Evolutionary conservation across 1,140 invertebrate species (phyloP), one percentile per base, ranked within the genome.

Genomic region (Drosophila parabipectinata): DNA sequence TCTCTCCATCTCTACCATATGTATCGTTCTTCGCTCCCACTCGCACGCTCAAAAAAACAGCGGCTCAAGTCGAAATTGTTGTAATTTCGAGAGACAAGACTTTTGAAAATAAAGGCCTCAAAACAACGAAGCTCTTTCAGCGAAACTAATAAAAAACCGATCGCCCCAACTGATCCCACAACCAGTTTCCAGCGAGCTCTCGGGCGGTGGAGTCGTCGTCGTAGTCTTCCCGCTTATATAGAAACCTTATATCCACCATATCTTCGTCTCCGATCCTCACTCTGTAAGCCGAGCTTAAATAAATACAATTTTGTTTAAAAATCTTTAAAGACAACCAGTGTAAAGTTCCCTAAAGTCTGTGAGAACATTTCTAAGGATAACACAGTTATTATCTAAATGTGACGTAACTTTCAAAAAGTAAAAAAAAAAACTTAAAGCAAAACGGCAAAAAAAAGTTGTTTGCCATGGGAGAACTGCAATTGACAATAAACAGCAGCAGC

Each of bases 101-200:
- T 57, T 44, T 44, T 56, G 30, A 63, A 54, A 51, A 55, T 28
- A 34, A 39, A 56, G 37, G 37, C 34, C 66, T 55, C 34, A n/a
- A 37, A 66, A 88, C 88, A 90, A 90, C 74, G 74, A 79, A 71
- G 59, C 69, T 80, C 88, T 79, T 90, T 90, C 72, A 79, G 72
- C 71, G 73, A 76, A 90, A 85, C 66, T 90, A 77, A 90, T 90
- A 90, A 90, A 90, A 90, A 90, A 88, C 83, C 83, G 60, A 76
- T 71, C 72, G 68, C 57, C 24, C 48, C 71, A 79, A 82, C 74
- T 88, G 80, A 85, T 90, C 75, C 83, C 80, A 90, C 68, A 82
- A 82, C 75, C 80, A 90, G 88, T 90, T 79, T 63, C 45, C 71
- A 78, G 67, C 52, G 51, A 84, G 32, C 67, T 50, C 68, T 79